Base-by-base conservation (phyloP, 2,797 vertebrate species). In the Mus minutoides region DNA sequence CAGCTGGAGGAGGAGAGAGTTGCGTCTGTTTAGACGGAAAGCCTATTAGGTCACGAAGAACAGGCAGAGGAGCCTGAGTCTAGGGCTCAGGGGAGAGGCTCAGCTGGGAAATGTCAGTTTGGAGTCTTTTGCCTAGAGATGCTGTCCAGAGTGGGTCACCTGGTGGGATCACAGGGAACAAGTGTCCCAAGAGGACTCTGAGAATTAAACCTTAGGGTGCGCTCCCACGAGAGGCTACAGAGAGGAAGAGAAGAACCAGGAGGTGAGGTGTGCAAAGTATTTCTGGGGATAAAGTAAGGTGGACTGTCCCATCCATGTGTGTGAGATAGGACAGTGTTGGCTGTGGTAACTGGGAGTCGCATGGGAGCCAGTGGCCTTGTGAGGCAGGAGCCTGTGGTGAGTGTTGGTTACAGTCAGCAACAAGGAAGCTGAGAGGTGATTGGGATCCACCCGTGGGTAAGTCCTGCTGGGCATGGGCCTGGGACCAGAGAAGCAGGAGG, bases 61-160 rank as follows among this genome's bases (percentile, higher is more conserved):
- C 46, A 9, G 2, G 71, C 49, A 46, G 46, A 22, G 29, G 60
- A 90, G 58, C 62, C 52, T 3, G 46, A 40, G 22, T 69, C 75
- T 76, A 58, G 80, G 77, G 80, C 43, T 92, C 64, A 34, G 88
- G 21, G n/a, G 40, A 91, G 54, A 91, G 87, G 26, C n/a, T 83
- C 56, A 3, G 9, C 34, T 60, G 16, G 46, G 43, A 54, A 49
- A 31, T 49, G 46, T 78, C 37, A 34, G 62, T 58, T 46, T 77
- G 3, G 77, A 58, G 46, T 83, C 54, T 64, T 88, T 62, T 73
- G 43, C n/a, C 87, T 46, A 83, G 24, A 92, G n/a, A 40, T 73
- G 49, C 49, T 49, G 0, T 88, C 85, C 79, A 80, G 94, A 54
- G 88, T 52, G 58, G 16, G 13, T 56, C 24, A 12, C 49, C 80